These are phyloP conservation scores for Mormyrops attenuatus DNA, from an alignment of 2,797 vertebrate species.

Conservation along the genomic window DNA sequence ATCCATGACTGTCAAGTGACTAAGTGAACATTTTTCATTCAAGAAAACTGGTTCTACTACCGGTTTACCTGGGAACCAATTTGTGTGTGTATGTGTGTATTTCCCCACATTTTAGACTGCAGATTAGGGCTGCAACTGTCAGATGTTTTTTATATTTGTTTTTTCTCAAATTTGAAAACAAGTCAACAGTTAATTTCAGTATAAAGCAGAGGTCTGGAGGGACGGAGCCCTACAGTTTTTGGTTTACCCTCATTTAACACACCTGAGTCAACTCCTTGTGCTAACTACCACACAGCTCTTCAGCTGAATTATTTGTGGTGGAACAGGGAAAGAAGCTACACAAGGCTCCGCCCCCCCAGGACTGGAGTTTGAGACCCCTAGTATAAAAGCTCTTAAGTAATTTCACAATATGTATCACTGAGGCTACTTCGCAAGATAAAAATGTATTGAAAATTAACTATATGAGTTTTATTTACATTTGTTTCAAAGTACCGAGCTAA, in stretches of 20 bases:
- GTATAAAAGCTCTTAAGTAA: neutral
- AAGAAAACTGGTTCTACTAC: neutral
- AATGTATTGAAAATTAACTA: neutral
- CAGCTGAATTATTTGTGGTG: neutral
- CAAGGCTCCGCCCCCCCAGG: neutral
- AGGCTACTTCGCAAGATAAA: neutral
- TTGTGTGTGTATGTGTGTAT: neutral
- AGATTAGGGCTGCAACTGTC: neutral
- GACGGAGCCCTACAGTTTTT: neutral
- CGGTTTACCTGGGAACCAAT: neutral
- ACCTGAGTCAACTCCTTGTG: neutral
- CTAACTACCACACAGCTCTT: neutral
- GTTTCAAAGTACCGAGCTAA: neutral
- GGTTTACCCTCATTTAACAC: neutral
- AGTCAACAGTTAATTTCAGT: neutral
- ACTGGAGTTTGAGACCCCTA: neutral
- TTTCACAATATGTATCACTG: neutral
- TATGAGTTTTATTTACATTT: neutral
- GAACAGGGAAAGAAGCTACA: neutral
- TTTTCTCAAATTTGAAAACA: neutral
- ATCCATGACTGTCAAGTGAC: neutral
- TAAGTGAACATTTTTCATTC: neutral
- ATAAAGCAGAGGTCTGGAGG: neutral
- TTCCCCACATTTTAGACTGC: neutral
- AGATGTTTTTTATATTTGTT: neutral